Percentiles rank a stretch among this genome's conserved stretches.
phyloP scores from a whole-genome alignment of 2,113 vertebrate genomes.

The Psittacara wagleri region DNA sequence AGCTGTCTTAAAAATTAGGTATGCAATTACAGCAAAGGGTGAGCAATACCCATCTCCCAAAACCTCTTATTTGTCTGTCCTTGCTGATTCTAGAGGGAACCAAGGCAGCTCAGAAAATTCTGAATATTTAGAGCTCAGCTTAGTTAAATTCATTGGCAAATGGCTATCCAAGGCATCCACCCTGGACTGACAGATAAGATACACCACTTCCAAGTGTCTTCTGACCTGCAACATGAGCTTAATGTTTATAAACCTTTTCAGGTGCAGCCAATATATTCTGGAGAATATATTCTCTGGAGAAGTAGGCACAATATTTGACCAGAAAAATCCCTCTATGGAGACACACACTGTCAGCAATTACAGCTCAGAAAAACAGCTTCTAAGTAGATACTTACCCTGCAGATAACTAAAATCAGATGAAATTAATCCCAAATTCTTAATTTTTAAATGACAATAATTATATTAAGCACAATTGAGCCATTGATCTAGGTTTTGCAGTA shows the following conservation, averaged over 20 bases:
- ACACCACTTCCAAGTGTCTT: neutral
- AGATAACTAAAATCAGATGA: neutral
- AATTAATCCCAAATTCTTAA: neutral
- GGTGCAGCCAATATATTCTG: neutral
- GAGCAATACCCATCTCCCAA: neutral
- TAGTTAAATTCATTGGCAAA: neutral
- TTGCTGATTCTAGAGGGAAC: neutral
- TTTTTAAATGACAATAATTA: constrained; percentile 1
- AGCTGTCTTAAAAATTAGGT: neutral
- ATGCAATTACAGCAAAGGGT: neutral
- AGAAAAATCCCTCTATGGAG: neutral
- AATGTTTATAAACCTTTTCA: neutral
- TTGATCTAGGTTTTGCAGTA: neutral
- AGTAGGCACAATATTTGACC: neutral
- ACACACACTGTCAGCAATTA: neutral
- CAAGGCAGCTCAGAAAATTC: neutral
- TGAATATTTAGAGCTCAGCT: neutral
- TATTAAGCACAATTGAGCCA: neutral
- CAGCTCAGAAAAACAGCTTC: neutral
- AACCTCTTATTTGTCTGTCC: neutral
- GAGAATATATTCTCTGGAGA: too few relatives aligned
- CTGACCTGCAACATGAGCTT: neutral
- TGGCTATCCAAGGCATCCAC: neutral
- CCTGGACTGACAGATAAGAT: neutral
- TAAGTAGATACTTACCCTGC: neutral